Conservation (phyloP, 2,888 invertebrate genomes). For the Pollenia amentaria region DNA sequence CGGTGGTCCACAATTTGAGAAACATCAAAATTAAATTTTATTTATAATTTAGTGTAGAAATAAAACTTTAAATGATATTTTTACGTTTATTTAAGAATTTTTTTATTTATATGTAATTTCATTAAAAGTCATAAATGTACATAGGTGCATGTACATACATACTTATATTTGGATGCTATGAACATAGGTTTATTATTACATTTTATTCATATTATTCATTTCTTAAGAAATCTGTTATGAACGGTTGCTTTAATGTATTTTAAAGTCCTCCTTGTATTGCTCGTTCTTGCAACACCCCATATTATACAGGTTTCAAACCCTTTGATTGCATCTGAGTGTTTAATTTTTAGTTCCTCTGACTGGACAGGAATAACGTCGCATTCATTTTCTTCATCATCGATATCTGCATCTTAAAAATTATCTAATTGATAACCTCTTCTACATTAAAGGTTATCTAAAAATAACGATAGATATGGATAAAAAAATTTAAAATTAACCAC, state of each 20-base stretch:
- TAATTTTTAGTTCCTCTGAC: conserved; percentile 23
- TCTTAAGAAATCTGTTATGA: conserved; percentile 26
- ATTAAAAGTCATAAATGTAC: no score
- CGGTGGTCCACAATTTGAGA: no score
- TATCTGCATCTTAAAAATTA: conserved; percentile 25
- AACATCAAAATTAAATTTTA: no score
- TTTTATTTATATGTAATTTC: no score
- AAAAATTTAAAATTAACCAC: conserved; percentile 22
- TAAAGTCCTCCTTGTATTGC: conserved; percentile 26
- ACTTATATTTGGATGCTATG: no score
- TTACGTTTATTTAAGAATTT: no score
- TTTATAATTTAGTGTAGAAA: no score
- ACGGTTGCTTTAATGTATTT: conserved; percentile 20
- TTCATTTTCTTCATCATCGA: conserved; percentile 18
- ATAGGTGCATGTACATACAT: no score
- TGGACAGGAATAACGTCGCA: conserved; percentile 5
- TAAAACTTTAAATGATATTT: not conserved
- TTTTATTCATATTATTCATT: conserved; percentile 10
- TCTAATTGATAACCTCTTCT: conserved; percentile 40
- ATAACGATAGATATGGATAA: conserved; percentile 11
- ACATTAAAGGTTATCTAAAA: conserved; percentile 42
- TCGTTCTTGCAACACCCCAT: conserved; percentile 25
- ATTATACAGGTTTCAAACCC: conserved; percentile 31
- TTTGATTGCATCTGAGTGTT: no score
- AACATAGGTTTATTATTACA: no score